Percentiles rank a stretch among this genome's conserved stretches.
Evolutionary conservation across 2,888 invertebrate genomes (phyloP).

Genomic region (Anoncus sp.): DNA sequence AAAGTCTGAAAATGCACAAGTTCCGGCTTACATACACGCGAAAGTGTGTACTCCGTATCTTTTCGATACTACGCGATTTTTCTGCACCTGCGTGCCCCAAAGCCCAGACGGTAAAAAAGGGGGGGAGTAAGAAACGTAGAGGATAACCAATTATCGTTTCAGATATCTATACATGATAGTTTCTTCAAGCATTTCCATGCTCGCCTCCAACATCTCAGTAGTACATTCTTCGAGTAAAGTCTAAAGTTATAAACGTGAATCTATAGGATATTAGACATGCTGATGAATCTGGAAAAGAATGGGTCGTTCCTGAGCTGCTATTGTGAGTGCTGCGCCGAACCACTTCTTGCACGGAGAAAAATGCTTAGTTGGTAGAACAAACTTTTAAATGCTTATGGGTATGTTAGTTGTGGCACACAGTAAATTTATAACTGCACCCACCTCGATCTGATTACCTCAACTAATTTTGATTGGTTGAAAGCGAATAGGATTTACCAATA

Average conservation of each 20-base stretch:
- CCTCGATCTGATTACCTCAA: too few relatives aligned
- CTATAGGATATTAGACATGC: slow-evolving; percentile 15
- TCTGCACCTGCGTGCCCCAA: slow-evolving; percentile 26
- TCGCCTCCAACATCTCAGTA: slow-evolving; percentile 19
- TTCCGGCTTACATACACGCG: not conserved
- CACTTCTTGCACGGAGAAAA: too few relatives aligned
- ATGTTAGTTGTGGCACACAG: too few relatives aligned
- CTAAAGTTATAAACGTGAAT: slow-evolving; percentile 35
- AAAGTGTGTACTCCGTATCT: not conserved
- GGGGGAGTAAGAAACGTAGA: too few relatives aligned
- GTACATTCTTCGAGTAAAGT: slow-evolving; percentile 37
- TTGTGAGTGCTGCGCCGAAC: not conserved
- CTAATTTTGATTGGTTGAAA: too few relatives aligned
- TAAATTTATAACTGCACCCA: too few relatives aligned
- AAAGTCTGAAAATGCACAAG: slow-evolving; percentile 35
- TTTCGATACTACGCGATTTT: not conserved
- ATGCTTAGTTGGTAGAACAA: too few relatives aligned
- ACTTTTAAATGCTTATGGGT: too few relatives aligned
- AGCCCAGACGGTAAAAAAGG: slow-evolving; percentile 1
- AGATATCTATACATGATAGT: slow-evolving; percentile 32
- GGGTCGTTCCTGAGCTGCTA: slow-evolving; percentile 3
- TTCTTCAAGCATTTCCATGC: slow-evolving; percentile 22
- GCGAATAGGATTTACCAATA: too few relatives aligned
- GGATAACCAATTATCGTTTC: slow-evolving; percentile 44
- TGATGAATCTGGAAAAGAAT: slow-evolving; percentile 19